Evolutionary conservation across 1,140 invertebrate genomes (phyloP), one percentile per base, ranked within the genome.

Genomic region (Sycophaga agraensis): DNA sequence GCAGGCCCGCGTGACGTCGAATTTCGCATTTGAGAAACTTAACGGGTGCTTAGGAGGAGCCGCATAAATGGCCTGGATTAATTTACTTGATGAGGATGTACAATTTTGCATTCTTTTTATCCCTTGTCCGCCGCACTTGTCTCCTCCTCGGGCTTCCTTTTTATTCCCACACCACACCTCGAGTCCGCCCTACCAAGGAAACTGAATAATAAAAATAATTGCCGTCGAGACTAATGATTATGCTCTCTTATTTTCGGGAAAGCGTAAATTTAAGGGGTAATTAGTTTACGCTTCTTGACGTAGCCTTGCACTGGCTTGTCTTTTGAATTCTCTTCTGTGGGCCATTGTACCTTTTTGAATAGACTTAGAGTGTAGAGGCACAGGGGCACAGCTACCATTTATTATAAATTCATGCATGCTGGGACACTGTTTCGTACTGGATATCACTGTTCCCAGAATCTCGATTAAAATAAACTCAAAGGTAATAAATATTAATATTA

Each of bases 1-100:
- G 43, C 48, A n/a, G 1, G 17, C n/a, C n/a, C n/a, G n/a, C 43
- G 28, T 34, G n/a, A 48, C 50, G 42, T 61, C 50, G 42, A 61
- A 61, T 55, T 61, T 55, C 22, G 34, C 51, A 48, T 61, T 55
- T 31, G 42, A 60, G 49, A 60, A 60, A 60, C 24, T 60, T 60
- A 60, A 60, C 58, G 19, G 51, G 57, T 51, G 57, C 48, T 35
- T 40, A 40, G 35, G 35, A 28, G 46, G 17, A 31, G 6, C 6
- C 17, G 39, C 11, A 34, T 4, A 37, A 22, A 51, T 39, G 39
- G 21, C 58, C 48, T 39, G 16, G 31, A 60, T 61, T 61, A 45
- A 55, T 61, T 61, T 39, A 54, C 59, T 54, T 60, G 58, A 60
- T 54, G 58, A 60, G 49, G 49, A 60, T 60, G 49, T 62, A 65